Base-by-base conservation (phyloP, 1,140 invertebrate genomes). In the Reticulitermes speratus region DNA sequence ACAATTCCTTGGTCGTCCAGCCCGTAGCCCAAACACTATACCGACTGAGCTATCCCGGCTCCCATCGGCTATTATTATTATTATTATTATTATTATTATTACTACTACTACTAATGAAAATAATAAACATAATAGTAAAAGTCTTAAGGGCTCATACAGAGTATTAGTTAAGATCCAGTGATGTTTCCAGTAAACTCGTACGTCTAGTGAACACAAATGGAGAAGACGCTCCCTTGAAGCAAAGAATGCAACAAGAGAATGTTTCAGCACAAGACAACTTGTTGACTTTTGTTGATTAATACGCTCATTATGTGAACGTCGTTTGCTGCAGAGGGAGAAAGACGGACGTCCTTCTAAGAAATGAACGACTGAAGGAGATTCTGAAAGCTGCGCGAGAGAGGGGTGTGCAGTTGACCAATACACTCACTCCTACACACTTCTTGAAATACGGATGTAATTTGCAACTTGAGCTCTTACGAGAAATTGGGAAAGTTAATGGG, bases 381-480 rank as follows among this genome's bases (percentile, higher is more conserved):
- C 65, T 75, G n/a, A 25, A 30, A 25, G n/a, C n/a, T 19, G 65
- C 30, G 65, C 7, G 65, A 14, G 65, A 12, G 59, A 23, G 59
- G 59, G 19, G 21, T 65, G 16, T 9, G n/a, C n/a, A 75, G 65
- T 75, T 75, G 65, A 75, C 65, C 65, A 75, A 75, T 75, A 75
- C 65, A 75, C 65, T 75, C 65, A 30, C 65, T 55, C 52, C 3
- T 21, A 55, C 52, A 16, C 52, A 55, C 52, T 55, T 55, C 52
- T 75, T 75, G 65, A 85, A 85, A 85, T 44, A 81, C 65, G 85
- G 44, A 85, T 85, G 44, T 65, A 85, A 85, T 85, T 85, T 85
- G 85, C 85, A 85, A 85, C 85, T 69, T 25, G 65, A 16, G 85
- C 85, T 85, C 85, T 59, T 55, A 85, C 59, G 44, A 52, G 38